A percentile compares a stretch with the other conserved stretches of the same genome.
Conservation (phyloP, 2,797 vertebrate species). For the Squalus acanthias region DNA sequence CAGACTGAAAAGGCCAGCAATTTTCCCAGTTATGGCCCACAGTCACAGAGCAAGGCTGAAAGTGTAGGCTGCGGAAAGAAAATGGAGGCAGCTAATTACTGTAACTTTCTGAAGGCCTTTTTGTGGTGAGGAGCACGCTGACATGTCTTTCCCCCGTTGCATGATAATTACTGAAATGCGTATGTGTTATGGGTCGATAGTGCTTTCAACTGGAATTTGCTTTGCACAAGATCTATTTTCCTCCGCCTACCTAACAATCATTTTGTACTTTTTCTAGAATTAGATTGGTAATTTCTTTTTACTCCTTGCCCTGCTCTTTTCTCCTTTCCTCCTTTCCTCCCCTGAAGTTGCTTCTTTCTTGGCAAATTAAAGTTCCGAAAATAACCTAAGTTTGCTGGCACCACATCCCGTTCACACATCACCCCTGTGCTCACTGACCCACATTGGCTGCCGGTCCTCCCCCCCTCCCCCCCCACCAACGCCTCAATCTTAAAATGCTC, state of each 20-base stretch:
- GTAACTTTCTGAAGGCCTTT: not conserved
- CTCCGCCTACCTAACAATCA: not conserved
- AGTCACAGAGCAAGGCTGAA: not conserved
- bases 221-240: not conserved
- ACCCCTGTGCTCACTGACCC: not conserved
- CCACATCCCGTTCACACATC: not conserved
- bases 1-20: slow-evolving; percentile 18
- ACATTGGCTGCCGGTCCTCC: not conserved
- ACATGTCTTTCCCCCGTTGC: not conserved
- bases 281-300: not conserved
- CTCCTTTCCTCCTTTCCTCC: not conserved
- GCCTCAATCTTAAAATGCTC: not conserved
- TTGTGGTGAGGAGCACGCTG: too few species aligned
- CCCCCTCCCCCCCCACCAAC: too few species aligned
- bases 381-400: not conserved
- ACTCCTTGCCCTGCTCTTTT: not conserved
- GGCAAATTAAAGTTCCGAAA: not conserved
- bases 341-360: not conserved
- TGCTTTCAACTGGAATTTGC: slow-evolving; percentile 13
- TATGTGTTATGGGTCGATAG: not conserved
- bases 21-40: not conserved
- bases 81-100: not conserved
- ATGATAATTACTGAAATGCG: not conserved
- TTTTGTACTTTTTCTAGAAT: slow-evolving; percentile 2
- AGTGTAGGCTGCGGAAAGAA: not conserved